These are phyloP conservation scores for Aramus guarauna DNA, from an alignment of 2,113 vertebrate species.

Conservation along the genomic window DNA sequence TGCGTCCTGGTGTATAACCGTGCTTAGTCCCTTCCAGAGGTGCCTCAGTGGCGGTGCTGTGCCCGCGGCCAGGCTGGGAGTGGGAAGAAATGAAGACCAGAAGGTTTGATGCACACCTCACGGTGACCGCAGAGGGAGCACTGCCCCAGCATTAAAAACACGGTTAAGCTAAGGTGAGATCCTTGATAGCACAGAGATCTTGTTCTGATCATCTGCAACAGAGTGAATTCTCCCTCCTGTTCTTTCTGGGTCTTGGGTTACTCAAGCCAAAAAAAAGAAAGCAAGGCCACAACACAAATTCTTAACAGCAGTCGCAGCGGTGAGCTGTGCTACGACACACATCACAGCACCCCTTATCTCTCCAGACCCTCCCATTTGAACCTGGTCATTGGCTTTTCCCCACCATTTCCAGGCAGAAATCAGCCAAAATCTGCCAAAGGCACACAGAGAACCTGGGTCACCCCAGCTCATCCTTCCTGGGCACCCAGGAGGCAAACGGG, in stretches of 20 bases:
- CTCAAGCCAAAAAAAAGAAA: background rate
- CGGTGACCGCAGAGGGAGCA: background rate
- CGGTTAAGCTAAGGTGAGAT: too few species aligned
- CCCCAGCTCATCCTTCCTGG: background rate
- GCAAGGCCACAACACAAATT: background rate
- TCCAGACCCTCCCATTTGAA: background rate
- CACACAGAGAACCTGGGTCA: background rate
- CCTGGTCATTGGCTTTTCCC: background rate
- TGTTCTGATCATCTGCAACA: background rate
- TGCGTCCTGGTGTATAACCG: background rate
- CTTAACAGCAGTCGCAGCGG: background rate
- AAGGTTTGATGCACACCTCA: background rate
- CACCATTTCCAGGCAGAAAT: background rate
- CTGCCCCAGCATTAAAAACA: background rate
- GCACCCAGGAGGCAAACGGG: accelerated
- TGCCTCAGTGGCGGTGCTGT: background rate
- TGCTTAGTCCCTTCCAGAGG: background rate
- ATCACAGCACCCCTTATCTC: too few species aligned
- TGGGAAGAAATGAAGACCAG: background rate
- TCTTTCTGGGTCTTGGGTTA: background rate
- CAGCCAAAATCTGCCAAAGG: background rate
- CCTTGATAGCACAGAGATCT: background rate
- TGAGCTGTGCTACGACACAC: too few species aligned
- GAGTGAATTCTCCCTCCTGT: background rate
- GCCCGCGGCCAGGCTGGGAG: background rate